Evolutionary conservation across 2,113 vertebrate genomes (phyloP), one percentile per base, ranked within the genome.

Genomic region (Zonotrichia leucophrys): DNA sequence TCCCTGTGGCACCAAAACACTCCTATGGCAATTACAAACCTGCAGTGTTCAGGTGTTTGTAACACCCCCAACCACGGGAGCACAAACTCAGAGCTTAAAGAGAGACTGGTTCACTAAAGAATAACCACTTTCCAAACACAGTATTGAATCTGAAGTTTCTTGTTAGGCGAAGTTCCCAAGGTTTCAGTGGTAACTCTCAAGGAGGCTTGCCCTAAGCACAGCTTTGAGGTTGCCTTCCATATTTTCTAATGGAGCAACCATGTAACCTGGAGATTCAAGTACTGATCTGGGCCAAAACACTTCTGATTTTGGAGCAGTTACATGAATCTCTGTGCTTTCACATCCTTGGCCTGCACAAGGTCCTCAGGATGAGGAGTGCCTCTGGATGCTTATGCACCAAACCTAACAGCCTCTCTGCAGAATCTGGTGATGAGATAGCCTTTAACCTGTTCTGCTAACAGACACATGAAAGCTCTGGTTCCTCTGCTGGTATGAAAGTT

Each of bases 41-140:
- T 67, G 69, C 44, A 84, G 44, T 91, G 23, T 41, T 89, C 33
- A 31, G 44, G n/a, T 60, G 20, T 60, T 72, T 84, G 28, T 53
- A 52, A 62, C 12, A 37, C 14, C 49, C 79, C 30, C 60, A 84
- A 0, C 56, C 21, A 27, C 0, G 0, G 25, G 9, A 28, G 15
- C 9, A 67, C 49, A 68, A 84, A 64, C 52, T 47, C 60, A 53
- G 52, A 94, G 44, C 12, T 72, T 68, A 84, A 78, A 91, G 37
- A 1, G 17, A 69, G 37, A 44, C 20, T 44, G 46, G 14, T 30
- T 60, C 62, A 47, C 55, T 52, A 31, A 41, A 60, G 24, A 60
- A 78, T 11, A 63, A 64, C 4, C 30, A 21, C 7, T 72, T 90
- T 90, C 64, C 5, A 8, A 89, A 58, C 27, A 41, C 0, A 50